Base-by-base conservation (phyloP, 2,888 invertebrate genomes). In the Acholoe squamosa region DNA sequence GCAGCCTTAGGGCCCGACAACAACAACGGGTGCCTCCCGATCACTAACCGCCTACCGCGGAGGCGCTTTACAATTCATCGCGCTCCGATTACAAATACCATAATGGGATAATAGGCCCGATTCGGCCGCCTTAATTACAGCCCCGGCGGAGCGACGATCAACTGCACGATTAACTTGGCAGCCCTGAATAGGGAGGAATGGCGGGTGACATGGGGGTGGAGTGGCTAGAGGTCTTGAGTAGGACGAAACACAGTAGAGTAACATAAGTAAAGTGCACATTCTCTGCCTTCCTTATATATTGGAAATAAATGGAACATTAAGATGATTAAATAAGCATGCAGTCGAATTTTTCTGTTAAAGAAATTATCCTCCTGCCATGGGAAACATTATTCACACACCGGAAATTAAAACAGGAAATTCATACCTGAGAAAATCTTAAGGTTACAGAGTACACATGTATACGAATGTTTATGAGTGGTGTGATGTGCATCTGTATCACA, bases 71-170 rank as follows among this genome's bases (percentile, higher is more conserved):
- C n/a, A 43, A 80, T 34, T 80, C 80, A 80, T 80, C 80, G 80
- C 80, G 80, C 80, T 80, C 80, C 80, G 80, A 80, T 80, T 80
- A 80, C 80, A 80, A 80, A 80, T 80, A 80, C 80, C 80, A 80
- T 80, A 80, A 80, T 80, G 19, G 80, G 80, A 80, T 80, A 80
- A 80, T 80, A 80, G 80, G 80, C 43, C 43, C 22, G 80, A 34
- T 80, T 80, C 34, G 34, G 34, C 7, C 34, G 34, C 12, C 80
- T 80, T 80, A 80, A 80, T 80, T 80, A 80, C 80, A 80, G 80
- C 80, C 80, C 43, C 80, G 80, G 34, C 80, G 80, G 80, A 33
- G 22, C 80, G 16, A 16, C 34, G 80, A 33, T 33, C 80, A 16
- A 14, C n/a, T 43, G 80, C 80, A 34, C 80, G 80, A 80, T 80